Conservation (phyloP, 2,113 vertebrate genomes). For the Thomomys bottae region DNA sequence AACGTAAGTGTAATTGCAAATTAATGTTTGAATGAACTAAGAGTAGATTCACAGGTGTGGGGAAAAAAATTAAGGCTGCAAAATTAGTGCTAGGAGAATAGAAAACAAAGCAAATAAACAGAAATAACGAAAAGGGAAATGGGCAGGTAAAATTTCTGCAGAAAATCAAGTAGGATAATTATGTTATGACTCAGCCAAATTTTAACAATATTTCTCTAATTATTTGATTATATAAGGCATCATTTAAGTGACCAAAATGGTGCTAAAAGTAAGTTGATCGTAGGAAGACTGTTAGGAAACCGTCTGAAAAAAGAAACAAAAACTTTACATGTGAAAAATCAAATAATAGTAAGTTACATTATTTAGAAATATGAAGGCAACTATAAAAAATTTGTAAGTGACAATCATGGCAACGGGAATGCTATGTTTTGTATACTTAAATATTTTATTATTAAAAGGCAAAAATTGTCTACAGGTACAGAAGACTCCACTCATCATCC, state of each 20-base stretch:
- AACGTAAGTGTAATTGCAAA: background rate
- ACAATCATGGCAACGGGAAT: background rate
- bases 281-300: background rate
- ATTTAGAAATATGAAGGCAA: slow-evolving; percentile 11
- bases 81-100: background rate
- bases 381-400: background rate
- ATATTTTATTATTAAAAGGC: background rate
- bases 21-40: background rate
- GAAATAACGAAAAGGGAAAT: background rate
- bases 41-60: background rate
- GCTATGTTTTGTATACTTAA: background rate
- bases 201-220: background rate
- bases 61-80: background rate
- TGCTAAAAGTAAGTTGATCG: background rate
- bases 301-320: background rate
- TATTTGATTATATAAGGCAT: background rate
- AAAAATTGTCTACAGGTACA: no score
- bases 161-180: background rate
- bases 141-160: background rate
- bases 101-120: background rate
- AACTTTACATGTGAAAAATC: background rate
- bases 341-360: background rate
- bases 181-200: background rate
- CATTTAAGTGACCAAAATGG: background rate
- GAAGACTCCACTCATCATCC: no score